Conservation (phyloP, 2,888 invertebrate species). For the Heliconius erato region DNA sequence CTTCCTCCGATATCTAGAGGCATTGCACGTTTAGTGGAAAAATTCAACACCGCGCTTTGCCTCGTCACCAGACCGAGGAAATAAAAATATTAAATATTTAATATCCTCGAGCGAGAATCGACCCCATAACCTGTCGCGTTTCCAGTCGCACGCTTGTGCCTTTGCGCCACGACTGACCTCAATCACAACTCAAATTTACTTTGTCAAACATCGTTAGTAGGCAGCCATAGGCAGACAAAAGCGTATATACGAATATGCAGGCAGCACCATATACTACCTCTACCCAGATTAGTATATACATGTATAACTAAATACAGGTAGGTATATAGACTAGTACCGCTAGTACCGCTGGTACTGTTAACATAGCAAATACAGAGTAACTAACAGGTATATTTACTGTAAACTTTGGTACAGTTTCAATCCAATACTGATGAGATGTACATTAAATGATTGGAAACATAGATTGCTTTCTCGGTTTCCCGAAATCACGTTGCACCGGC, state of each 20-base stretch:
- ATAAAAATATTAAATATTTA: too few species aligned
- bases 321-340: too few species aligned
- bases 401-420: background rate
- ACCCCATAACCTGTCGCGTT: too few species aligned
- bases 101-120: too few species aligned
- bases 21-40: too few species aligned
- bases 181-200: background rate
- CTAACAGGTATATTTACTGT: constrained; percentile 11
- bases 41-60: too few species aligned
- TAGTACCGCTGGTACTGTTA: background rate
- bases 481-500: background rate
- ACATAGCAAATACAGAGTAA: background rate
- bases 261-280: background rate
- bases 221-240: constrained; percentile 2
- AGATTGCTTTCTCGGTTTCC: background rate
- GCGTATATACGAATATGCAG: background rate
- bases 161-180: background rate
- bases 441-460: constrained; percentile 22
- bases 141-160: too few species aligned
- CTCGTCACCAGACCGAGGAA: too few species aligned
- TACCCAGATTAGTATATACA: background rate
- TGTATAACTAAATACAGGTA: background rate
- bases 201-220: constrained; percentile 21
- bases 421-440: constrained; percentile 18
- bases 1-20: too few species aligned